A percentile compares a stretch with the other conserved stretches of the same genome.
These are phyloP conservation scores for Montifringilla adamsi DNA, from an alignment of 2,113 vertebrate genomes.

Conservation along the genomic window DNA sequence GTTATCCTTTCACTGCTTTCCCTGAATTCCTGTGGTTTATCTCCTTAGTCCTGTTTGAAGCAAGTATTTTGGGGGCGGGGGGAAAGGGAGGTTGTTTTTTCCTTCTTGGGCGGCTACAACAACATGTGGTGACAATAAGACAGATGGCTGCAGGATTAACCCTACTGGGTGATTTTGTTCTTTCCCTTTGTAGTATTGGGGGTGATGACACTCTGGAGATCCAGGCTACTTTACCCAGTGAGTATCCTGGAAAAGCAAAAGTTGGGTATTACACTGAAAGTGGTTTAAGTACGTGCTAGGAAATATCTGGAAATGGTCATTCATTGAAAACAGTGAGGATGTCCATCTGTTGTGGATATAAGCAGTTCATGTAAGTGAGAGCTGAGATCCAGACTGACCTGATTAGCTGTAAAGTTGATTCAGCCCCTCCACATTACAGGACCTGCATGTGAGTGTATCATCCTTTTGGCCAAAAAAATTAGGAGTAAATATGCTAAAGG, in stretches of 20 bases:
- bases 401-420: not conserved
- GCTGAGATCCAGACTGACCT: not conserved
- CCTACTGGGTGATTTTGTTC: not conserved
- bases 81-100: not conserved
- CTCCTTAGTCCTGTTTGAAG: not conserved
- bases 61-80: not conserved
- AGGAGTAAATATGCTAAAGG: not conserved
- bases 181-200: conserved; percentile 79
- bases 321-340: not conserved
- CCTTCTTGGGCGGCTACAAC: not conserved
- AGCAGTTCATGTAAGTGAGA: not conserved
- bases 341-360: not conserved
- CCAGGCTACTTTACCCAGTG: conserved; percentile 90
- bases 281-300: not conserved
- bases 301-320: not conserved
- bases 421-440: not conserved
- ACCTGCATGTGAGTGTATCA: not conserved
- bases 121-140: not conserved
- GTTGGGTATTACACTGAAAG: not conserved
- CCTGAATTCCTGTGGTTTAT: conserved; percentile 2
- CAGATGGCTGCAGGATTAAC: conserved; percentile 14
- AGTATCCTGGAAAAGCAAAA: conserved; percentile 59
- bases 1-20: not conserved
- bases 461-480: not conserved
- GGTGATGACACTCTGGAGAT: conserved; percentile 83